Base-by-base conservation (phyloP, 2,888 invertebrate genomes). In the Trissoscelio sp. region DNA sequence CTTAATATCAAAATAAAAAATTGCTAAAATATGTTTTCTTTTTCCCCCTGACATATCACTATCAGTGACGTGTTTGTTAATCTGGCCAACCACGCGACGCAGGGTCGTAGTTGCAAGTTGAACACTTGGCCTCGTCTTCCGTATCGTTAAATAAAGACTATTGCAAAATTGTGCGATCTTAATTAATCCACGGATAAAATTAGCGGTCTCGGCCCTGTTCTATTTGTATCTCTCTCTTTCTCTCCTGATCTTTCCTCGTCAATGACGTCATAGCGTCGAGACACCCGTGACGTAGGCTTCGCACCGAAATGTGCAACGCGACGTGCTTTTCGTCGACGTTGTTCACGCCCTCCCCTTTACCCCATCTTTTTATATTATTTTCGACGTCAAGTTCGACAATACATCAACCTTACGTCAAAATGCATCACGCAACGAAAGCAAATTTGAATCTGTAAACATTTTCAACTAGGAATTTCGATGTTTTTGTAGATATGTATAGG, bases 131-230 rank as follows among this genome's bases (percentile, higher is more conserved):
- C 81, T 73, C 79, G 81, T 57, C 85, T 86, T 83, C 83, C 86
- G 84, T 83, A 62, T 74, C 83, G 85, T 86, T 84, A 86, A 87
- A 88, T 86, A 87, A 86, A 86, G 85, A 84, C 84, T 83, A 79
- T 88, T 86, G 87, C 87, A 87, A 89, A 88, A 89, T 88, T 88
- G 85, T 83, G 85, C 85, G 84, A 86, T 87, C 87, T 87, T 89
- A 89, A 91, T 90, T 91, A 90, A 90, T 86, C 84, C 86, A 78
- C 62, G 79, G 86, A 86, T 89, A 89, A 88, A 90, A 89, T 90
- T 88, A 90, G 88, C 86, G 84, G 62, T 82, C 84, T 85, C 87
- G 83, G 87, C 87, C 87, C 85, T 85, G 86, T 88, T 88, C 89
- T 89, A 89, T 89, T 89, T 83, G 78, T 66, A 87, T 87, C 83